phyloP scores from a whole-genome alignment of 2,113 vertebrate species.

The Phalacrocorax carbo region DNA sequence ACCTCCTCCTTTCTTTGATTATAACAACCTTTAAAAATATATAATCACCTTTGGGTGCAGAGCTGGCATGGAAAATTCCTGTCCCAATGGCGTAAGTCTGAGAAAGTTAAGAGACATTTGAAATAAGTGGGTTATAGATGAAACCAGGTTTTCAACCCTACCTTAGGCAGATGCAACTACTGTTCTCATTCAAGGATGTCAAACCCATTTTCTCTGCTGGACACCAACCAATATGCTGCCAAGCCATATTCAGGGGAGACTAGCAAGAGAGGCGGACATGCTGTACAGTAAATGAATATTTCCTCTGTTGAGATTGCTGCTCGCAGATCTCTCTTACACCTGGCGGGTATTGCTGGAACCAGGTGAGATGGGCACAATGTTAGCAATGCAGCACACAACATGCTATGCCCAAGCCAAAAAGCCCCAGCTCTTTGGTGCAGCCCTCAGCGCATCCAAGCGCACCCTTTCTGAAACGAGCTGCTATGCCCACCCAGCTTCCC shows the following conservation, averaged over 20 bases:
- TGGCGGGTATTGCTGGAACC: background rate
- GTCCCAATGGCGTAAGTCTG: background rate
- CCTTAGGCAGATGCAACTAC: background rate
- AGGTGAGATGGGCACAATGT: background rate
- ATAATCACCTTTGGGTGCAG: background rate
- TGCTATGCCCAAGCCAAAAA: background rate
- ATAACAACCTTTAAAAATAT: background rate
- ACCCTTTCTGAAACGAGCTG: background rate
- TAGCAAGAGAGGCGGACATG: background rate
- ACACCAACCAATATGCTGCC: background rate
- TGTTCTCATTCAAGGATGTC: background rate
- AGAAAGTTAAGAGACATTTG: background rate
- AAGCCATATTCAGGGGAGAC: background rate
- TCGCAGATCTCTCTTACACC: background rate
- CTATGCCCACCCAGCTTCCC: background rate
- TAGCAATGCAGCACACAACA: background rate
- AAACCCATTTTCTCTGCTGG: background rate
- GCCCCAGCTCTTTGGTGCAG: background rate
- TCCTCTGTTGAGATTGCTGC: background rate
- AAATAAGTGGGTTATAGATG: background rate
- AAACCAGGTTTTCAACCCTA: background rate
- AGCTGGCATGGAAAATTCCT: background rate
- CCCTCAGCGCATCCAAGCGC: rapidly evolving
- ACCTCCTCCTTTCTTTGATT: background rate
- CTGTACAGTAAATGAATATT: background rate